Base-by-base conservation (phyloP, 2,797 vertebrate genomes). In the Artibeus lituratus region DNA sequence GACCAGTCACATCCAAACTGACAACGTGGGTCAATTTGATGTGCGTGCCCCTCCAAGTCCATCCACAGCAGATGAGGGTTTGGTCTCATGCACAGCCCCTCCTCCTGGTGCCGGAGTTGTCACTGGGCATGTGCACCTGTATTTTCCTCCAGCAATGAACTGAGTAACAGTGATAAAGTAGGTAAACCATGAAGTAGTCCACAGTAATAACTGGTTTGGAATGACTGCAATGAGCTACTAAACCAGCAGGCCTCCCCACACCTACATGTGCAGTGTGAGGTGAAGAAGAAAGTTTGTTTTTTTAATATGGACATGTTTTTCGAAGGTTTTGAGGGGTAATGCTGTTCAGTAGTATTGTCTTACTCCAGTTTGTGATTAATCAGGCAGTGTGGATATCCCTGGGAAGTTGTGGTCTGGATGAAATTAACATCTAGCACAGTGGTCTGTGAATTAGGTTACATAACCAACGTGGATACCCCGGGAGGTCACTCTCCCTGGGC, bases 401-500 rank as follows among this genome's bases (percentile, higher is more conserved):
- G 57, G 26, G 57, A 59, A 59, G 10, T 59, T 12, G 57, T 62
- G 29, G 12, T 62, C 29, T 32, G 59, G 26, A 15, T 32, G 57
- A 29, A 62, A 29, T 62, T 62, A 32, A 32, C 3, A 29, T 6
- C 26, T 62, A 32, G 59, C 59, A 62, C 29, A 32, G 59, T 62
- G 10, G 10, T 26, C 57, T 62, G 29, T 62, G 62, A 18, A n/a
- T n/a, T 65, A 62, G 26, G 16, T 62, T 62, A 15, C 14, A 7
- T 62, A n/a, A 90, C 93, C 93, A 94, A 98, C 96, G 98, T 98
- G 98, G 82, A 42, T 69, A 92, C 83, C 98, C 98, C 96, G 98
- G 80, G 98, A 98, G 98, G 91, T 97, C 95, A 82, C 96, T 97
- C 98, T 99, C 97, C 98, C 97, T 92, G 96, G 98, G 98, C 98